These are phyloP conservation scores for Leucophenga montana DNA, from an alignment of 2,888 invertebrate species.

Conservation along the genomic window DNA sequence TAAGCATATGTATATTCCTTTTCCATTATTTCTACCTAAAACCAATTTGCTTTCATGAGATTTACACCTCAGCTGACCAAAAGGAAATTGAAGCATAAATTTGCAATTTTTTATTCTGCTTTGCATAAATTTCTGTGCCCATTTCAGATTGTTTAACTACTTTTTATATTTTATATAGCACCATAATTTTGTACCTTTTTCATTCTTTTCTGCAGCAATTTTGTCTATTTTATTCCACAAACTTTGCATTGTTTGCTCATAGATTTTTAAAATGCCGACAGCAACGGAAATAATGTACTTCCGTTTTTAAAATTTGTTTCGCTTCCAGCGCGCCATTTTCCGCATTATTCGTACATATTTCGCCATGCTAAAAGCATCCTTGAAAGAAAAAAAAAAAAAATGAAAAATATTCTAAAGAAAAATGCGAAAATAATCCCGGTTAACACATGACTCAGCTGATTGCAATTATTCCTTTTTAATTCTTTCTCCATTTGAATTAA, in stretches of 20 bases:
- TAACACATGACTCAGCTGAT: conserved; percentile 25
- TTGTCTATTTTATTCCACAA: conserved; percentile 27
- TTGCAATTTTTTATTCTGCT: too few relatives aligned
- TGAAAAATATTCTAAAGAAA: conserved; percentile 9
- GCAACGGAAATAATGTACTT: conserved; percentile 68
- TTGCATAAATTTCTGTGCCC: neutral
- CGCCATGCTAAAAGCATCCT: conserved; percentile 18
- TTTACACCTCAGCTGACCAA: too few relatives aligned
- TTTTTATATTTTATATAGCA: neutral
- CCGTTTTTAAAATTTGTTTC: conserved; percentile 41
- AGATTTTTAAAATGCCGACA: conserved; percentile 69
- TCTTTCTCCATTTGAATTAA: neutral
- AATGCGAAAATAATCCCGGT: conserved; percentile 37
- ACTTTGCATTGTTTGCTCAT: conserved; percentile 63
- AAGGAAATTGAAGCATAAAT: too few relatives aligned
- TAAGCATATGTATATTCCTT: too few relatives aligned
- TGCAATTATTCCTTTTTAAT: conserved; percentile 12
- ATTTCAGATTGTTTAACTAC: neutral
- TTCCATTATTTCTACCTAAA: too few relatives aligned
- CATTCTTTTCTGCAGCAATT: conserved; percentile 18
- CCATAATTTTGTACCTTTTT: conserved; percentile 33
- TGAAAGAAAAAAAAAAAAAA: conserved; percentile 16
- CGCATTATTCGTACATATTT: too few relatives aligned
- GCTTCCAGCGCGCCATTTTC: too few relatives aligned
- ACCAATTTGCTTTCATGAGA: too few relatives aligned